Percentiles rank a stretch among this genome's conserved stretches.
Evolutionary conservation across 2,113 vertebrate species (phyloP).

Genomic region (Columba janthina): DNA sequence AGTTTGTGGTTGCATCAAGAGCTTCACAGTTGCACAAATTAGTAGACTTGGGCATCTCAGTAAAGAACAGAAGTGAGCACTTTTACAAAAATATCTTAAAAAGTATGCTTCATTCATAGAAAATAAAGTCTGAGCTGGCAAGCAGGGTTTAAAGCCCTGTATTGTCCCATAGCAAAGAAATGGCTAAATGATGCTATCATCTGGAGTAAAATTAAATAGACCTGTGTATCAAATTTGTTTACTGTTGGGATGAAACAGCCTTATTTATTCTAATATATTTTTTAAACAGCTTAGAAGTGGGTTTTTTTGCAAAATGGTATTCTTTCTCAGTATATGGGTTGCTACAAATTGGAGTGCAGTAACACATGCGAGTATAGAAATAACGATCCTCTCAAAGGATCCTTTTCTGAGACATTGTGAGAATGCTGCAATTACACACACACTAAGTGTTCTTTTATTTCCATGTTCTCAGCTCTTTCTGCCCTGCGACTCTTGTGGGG

Average conservation of each 20-base stretch:
- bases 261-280: constrained; percentile 1
- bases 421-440: neutral
- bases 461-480: neutral
- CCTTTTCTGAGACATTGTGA: neutral
- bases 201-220: constrained; percentile 36
- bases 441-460: neutral
- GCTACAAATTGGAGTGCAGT: neutral
- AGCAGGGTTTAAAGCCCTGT: neutral
- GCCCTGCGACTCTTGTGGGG: neutral
- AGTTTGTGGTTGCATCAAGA: neutral
- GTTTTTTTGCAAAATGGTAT: neutral
- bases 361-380: neutral
- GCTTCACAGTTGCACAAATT: neutral
- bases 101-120: neutral
- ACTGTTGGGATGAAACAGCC: neutral
- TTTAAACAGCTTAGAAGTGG: neutral
- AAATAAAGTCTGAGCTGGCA: neutral
- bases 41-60: neutral
- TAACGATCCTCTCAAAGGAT: neutral
- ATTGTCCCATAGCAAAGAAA: neutral
- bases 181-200: neutral
- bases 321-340: neutral
- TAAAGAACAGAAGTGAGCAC: neutral
- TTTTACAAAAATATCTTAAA: neutral
- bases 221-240: neutral